Evolutionary conservation across 1,140 invertebrate genomes (phyloP).

Genomic region (roundworm (Caenorhabditis elegans)): WBcel235 BX284606.5:13747001-13747500

Average conservation of each 20-base stretch:
- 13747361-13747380: not conserved
- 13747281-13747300: not conserved
- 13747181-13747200: no score
- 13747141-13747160: not conserved
- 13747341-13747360: not conserved
- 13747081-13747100: not conserved
- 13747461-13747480: slow-evolving; percentile 23
- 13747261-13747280: not conserved
- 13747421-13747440: not conserved
- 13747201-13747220: no score
- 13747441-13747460: slow-evolving; percentile 15
- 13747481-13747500: no score
- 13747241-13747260: not conserved
- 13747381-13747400: no score
- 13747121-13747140: not conserved
- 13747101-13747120: not conserved
- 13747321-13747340: no score
- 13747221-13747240: no score
- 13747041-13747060: no score
- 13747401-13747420: no score
- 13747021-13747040: no score
- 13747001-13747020: no score
- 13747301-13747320: not conserved
- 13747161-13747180: no score
- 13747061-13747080: no score